Percentiles rank a stretch among this genome's conserved stretches.
Conservation (phyloP, 2,888 invertebrate species). For the Drepanosiphum platanoidis region DNA sequence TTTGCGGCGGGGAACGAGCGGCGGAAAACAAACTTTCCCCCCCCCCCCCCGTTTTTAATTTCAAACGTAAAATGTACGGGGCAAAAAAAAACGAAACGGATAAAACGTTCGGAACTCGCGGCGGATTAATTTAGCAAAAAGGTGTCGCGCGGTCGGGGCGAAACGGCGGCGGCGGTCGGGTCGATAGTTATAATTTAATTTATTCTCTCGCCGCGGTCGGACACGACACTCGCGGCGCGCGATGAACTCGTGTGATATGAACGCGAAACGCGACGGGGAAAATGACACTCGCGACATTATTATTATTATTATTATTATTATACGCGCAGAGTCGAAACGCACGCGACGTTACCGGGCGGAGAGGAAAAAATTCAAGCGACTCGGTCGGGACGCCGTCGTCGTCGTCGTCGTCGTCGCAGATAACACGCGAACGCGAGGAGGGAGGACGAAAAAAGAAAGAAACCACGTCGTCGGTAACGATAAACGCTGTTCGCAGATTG, state of each 20-base stretch:
- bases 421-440: neutral
- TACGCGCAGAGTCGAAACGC: neutral
- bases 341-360: neutral
- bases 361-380: neutral
- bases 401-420: too few species aligned
- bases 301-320: too few species aligned
- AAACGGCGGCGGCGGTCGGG: too few species aligned
- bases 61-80: neutral
- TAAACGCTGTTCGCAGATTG: too few species aligned
- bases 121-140: neutral
- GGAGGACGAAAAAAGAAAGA: too few species aligned
- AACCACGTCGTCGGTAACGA: too few species aligned
- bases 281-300: too few species aligned
- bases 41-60: too few species aligned
- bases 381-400: neutral
- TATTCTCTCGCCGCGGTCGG: neutral
- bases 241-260: neutral
- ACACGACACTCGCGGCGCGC: neutral
- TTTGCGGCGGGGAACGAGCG: neutral
- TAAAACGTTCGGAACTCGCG: neutral
- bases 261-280: too few species aligned
- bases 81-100: neutral
- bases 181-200: constrained; percentile 24
- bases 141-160: too few species aligned
- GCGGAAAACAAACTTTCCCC: neutral